Base-by-base conservation (phyloP, 2,113 vertebrate species). In the Microcebus lehilahytsara region DNA sequence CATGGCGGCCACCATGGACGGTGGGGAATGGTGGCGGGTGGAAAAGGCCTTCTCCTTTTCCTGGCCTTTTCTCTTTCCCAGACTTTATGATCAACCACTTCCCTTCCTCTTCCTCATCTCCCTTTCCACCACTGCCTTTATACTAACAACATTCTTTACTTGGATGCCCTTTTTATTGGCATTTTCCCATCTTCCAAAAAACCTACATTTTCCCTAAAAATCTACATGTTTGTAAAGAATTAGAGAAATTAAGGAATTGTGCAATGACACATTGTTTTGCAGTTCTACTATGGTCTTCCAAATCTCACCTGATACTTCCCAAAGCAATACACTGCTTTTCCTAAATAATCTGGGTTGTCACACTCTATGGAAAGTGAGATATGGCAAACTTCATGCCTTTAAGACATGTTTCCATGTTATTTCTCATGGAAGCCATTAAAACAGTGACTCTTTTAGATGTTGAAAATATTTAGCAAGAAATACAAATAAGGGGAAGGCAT, bases 291-390 rank as follows among this genome's bases (percentile, higher is more conserved):
- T 49, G 19, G 49, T 83, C 32, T 93, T 64, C 34, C 32, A 89
- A 79, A 87, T 69, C 6, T 85, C 32, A 83, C 6, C 64, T 8
- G 16, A 40, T 40, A 79, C 9, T 84, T 79, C 27, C 83, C 74
- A 97, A 96, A 98, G 84, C 49, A 96, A 85, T 42, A 97, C 9
- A 88, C 37, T 97, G 85, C 84, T 97, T 96, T 37, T 2, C 51
- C 7, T 30, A 85, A 97, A 69, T 85, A 96, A 97, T 84, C 53
- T 85, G 93, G 72, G 0, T 0, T 80, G 67, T 0, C 2, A 92
- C 77, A 85, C 49, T 85, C 71, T 81, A 96, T 2, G 23, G n/a
- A 74, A 87, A 95, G 3, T 40, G 86, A 32, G 60, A 30, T 1
- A 34, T 46, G 23, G 20, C 58, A 92, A 92, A 89, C 4, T 37